phyloP scores from a whole-genome alignment of 1,140 invertebrate genomes.

The Microplitis demolitor region DNA sequence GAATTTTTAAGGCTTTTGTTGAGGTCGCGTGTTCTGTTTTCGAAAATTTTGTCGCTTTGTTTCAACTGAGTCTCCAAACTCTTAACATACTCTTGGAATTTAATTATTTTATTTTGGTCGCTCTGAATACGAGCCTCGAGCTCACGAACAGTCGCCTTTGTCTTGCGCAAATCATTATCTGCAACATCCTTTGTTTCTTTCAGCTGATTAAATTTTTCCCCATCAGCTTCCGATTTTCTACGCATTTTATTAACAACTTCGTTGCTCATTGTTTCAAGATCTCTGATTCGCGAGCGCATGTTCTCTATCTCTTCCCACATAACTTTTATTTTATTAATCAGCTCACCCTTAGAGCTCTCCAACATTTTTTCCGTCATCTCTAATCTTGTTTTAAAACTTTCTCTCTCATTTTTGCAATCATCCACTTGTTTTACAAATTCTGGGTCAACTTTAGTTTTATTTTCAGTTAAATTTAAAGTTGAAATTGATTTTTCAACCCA shows the following conservation, averaged over 20 bases:
- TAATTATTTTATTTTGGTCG: conserved; percentile 33
- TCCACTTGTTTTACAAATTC: conserved; percentile 23
- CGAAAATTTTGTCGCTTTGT: conserved; percentile 38
- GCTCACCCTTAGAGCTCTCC: conserved; percentile 8
- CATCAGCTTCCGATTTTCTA: conserved; percentile 20
- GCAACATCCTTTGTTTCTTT: conserved; percentile 28
- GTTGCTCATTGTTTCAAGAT: conserved; percentile 16
- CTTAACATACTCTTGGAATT: conserved; percentile 37
- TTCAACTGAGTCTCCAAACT: conserved; percentile 37
- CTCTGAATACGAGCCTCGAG: conserved; percentile 31
- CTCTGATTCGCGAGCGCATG: conserved; percentile 5
- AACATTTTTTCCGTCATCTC: conserved; percentile 14
- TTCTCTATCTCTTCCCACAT: conserved; percentile 30
- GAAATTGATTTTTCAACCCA: conserved; percentile 28
- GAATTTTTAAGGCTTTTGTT: conserved; percentile 40
- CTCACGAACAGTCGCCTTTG: conserved; percentile 34
- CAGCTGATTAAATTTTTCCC: conserved; percentile 29
- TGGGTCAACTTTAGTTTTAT: background rate
- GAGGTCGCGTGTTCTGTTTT: conserved; percentile 38
- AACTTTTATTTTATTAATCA: conserved; percentile 17
- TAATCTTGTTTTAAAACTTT: conserved; percentile 22
- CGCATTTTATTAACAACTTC: conserved; percentile 25
- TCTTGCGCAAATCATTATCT: conserved; percentile 37
- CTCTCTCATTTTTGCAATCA: conserved; percentile 20
- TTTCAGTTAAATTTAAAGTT: background rate